Base-by-base conservation (phyloP, 23 tunicate species). In the Ascidia mentula region DNA sequence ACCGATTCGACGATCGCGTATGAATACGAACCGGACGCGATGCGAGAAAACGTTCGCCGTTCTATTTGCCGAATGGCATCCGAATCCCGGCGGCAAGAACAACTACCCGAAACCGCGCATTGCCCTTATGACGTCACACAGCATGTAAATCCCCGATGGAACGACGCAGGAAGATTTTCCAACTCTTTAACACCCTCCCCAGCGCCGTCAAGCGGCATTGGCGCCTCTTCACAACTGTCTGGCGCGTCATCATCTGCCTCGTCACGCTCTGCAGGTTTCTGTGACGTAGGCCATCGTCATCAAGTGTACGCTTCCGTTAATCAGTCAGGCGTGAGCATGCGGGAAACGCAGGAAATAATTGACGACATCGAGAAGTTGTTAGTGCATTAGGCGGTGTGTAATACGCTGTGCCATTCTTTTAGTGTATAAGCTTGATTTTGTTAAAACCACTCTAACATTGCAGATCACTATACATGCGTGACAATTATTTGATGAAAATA, bases 191-290 rank as follows among this genome's bases (percentile, higher is more conserved):
- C 40, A 34, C 69, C 80, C 31, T 85, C 82, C 2, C 89, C 82
- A 31, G 78, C 89, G 82, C 82, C 89, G 40, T 69, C 82, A 42
- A 85, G 46, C 82, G 82, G 82, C 6, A 33, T 33, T 0, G 65
- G 65, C n/a, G 78, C 72, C 5, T 38, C 42, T 38, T 77, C 80
- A 15, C 80, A 77, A 38, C 17, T 77, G 26, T 77, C 80, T 1
- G 78, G 78, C 18, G 38, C 38, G 34, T 77, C 80, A 46, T 45
- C 69, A 26, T 77, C 60, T n/a, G 40, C 77, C 7, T 77, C 80
- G 45, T 38, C 80, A 9, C 37, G 38, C 18, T 24, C 32, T 9
- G 20, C 72, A 24, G 32, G 32, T 13, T 13, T 24, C n/a, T 24
- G 72, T 31, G 72, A 65, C 72, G 39, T 32, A 22, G 32, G 8